Percentiles rank a stretch among this genome's conserved stretches.
Evolutionary conservation across 1,140 invertebrate species (phyloP).

Genomic region (Acromyrmex echinatior): DNA sequence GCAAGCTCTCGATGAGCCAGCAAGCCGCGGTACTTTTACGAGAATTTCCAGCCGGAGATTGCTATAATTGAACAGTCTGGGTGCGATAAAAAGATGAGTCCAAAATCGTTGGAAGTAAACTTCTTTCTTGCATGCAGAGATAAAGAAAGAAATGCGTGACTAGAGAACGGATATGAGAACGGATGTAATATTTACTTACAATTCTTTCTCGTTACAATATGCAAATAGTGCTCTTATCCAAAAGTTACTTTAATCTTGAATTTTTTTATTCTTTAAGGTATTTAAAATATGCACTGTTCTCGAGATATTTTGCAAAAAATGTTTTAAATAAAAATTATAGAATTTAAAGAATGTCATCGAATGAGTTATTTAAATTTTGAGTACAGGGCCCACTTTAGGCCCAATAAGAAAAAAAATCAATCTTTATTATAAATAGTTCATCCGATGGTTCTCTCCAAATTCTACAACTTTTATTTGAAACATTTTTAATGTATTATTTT

Average conservation of each 20-base stretch:
- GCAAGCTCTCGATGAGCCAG: conserved; percentile 30
- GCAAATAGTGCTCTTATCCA: not conserved
- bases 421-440: too few species aligned
- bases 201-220: not conserved
- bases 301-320: too few species aligned
- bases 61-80: conserved; percentile 40
- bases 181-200: not conserved
- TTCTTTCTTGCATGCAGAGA: not conserved
- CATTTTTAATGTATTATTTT: too few species aligned
- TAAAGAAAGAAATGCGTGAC: not conserved
- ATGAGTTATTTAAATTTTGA: too few species aligned
- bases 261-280: not conserved
- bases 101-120: conserved; percentile 13
- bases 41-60: conserved; percentile 29
- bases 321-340: too few species aligned
- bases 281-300: too few species aligned
- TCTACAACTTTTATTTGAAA: too few species aligned
- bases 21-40: conserved; percentile 27
- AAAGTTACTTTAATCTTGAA: conserved; percentile 1
- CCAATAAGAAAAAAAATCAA: too few species aligned
- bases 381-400: too few species aligned
- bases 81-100: conserved; percentile 48
- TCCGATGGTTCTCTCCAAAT: too few species aligned
- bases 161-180: not conserved
- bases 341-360: too few species aligned